Evolutionary conservation across 37 sponge, comb jelly and placozoan species (phyloP).

Genomic region (Theonella swinhoei): DNA sequence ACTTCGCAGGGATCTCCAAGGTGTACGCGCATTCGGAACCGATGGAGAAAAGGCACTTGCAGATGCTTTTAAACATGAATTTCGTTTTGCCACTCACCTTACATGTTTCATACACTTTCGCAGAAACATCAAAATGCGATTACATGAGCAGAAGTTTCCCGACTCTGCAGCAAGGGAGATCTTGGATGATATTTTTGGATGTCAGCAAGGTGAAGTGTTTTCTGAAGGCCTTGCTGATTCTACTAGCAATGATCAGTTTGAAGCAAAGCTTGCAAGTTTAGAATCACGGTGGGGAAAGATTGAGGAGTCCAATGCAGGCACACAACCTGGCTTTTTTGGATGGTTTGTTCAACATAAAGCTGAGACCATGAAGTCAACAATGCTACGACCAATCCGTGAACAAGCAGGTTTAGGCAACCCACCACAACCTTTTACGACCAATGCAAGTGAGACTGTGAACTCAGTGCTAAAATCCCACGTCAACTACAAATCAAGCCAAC

Average conservation of each 20-base stretch:
- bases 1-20: slow-evolving; percentile 37
- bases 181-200: slow-evolving; percentile 40
- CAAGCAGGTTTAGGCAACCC: slow-evolving; percentile 39
- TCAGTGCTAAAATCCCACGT: slow-evolving; percentile 6
- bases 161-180: slow-evolving; percentile 7
- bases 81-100: slow-evolving; percentile 46
- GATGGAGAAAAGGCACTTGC: slow-evolving; percentile 19
- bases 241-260: slow-evolving; percentile 15
- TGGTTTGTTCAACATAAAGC: slow-evolving; percentile 29
- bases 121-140: too few relatives aligned
- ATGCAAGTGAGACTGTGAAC: slow-evolving; percentile 29
- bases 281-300: slow-evolving; percentile 10
- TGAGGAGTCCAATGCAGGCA: neutral
- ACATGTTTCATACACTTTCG: slow-evolving; percentile 43
- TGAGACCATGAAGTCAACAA: slow-evolving; percentile 7
- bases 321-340: neutral
- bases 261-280: slow-evolving; percentile 8
- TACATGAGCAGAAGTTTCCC: neutral
- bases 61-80: slow-evolving; percentile 59
- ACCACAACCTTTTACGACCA: slow-evolving; percentile 38
- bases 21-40: slow-evolving; percentile 45
- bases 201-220: slow-evolving; percentile 19
- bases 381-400: slow-evolving; percentile 19
- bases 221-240: slow-evolving; percentile 37
- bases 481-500: slow-evolving; percentile 20